Percentiles rank a stretch among this genome's conserved stretches.
phyloP scores from a whole-genome alignment of 2,113 vertebrate species.

The Onychorhynchus coronatus region DNA sequence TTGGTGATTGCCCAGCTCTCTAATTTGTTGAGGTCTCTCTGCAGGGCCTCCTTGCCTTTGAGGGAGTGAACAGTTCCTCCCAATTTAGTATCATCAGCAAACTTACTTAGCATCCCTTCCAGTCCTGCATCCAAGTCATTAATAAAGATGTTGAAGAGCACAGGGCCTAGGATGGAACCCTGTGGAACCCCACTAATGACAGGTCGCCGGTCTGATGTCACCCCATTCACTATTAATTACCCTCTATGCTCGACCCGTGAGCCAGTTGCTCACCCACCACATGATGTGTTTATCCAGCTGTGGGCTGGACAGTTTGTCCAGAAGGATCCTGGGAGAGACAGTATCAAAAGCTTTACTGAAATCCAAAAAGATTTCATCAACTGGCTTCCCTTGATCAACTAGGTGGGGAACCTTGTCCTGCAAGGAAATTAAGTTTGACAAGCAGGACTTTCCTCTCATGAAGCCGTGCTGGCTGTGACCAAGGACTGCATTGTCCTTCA shows the following conservation, averaged over 20 bases:
- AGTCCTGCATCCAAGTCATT: background rate
- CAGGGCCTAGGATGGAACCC: background rate
- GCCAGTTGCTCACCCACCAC: background rate
- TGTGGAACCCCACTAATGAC: background rate
- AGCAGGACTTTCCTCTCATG: background rate
- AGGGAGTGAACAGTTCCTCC: background rate
- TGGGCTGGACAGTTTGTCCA: too few species aligned
- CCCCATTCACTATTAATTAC: background rate
- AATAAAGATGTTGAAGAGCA: background rate
- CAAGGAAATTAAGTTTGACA: background rate
- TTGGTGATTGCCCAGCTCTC: background rate
- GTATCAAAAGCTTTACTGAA: background rate
- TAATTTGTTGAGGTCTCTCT: background rate
- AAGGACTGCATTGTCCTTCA: background rate
- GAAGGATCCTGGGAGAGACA: too few species aligned
- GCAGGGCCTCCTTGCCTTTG: background rate
- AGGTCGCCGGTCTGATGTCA: background rate
- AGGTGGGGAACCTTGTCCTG: background rate
- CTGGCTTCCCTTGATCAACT: background rate
- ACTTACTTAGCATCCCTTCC: background rate
- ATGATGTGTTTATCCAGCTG: too few species aligned
- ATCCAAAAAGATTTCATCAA: background rate
- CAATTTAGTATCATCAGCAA: background rate
- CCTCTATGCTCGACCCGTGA: background rate
- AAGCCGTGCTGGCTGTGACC: background rate